Percentiles rank a stretch among this genome's conserved stretches.
These are phyloP conservation scores for Cyprinodon brontotheroides DNA, from an alignment of 2,113 vertebrate genomes.

Conservation along the genomic window DNA sequence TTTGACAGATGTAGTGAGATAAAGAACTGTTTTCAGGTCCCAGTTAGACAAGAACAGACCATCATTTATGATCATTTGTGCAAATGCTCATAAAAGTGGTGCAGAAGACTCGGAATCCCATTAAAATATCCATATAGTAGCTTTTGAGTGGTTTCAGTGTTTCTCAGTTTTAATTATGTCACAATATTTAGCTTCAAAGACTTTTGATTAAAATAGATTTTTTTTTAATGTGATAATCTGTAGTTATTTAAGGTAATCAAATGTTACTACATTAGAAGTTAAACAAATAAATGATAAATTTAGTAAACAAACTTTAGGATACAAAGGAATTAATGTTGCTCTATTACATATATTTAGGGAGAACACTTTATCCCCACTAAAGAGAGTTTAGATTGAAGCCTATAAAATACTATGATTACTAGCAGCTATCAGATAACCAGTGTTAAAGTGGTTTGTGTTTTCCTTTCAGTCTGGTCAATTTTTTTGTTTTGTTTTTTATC, in stretches of 20 bases:
- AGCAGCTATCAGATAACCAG: no score
- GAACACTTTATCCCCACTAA: no score
- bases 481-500: no score
- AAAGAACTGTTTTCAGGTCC: constrained; percentile 16
- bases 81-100: constrained; percentile 5
- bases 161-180: no score
- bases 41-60: constrained; percentile 11
- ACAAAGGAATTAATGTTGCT: neutral
- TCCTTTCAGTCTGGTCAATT: neutral
- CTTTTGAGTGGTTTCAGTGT: neutral
- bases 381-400: no score
- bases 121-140: neutral
- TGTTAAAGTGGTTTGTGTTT: neutral
- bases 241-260: no score
- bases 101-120: constrained; percentile 14
- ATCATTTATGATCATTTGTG: constrained; percentile 4
- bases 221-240: no score
- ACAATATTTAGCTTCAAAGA: no score
- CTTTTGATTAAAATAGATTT: neutral
- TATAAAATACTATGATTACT: no score
- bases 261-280: no score
- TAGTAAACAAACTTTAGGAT: neutral
- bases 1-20: constrained; percentile 26
- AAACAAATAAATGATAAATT: no score
- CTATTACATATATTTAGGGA: no score